Conservation (phyloP, 2,113 vertebrate genomes). For the Ploceus nigricollis region DNA sequence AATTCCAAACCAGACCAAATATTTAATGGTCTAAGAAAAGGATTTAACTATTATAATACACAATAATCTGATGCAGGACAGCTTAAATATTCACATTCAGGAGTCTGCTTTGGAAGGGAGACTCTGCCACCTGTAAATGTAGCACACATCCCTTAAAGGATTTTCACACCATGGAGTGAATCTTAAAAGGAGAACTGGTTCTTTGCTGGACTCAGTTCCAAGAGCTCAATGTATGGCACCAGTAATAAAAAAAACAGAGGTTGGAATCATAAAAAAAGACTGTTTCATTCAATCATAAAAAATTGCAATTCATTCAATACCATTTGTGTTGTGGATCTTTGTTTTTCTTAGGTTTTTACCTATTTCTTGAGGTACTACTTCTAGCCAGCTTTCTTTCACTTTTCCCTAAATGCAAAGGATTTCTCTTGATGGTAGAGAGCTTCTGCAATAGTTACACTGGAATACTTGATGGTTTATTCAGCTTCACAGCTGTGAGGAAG, state of each 20-base stretch:
- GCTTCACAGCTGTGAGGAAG: not conserved
- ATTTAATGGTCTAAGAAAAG: not conserved
- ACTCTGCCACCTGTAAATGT: not conserved
- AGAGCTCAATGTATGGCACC: not conserved
- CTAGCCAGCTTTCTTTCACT: not conserved
- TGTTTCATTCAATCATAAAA: not conserved
- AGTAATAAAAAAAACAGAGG: not conserved
- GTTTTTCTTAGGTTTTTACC: not conserved
- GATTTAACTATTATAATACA: not conserved
- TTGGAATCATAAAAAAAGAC: not conserved
- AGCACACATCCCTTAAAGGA: not conserved
- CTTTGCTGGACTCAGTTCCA: not conserved
- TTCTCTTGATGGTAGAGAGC: not conserved
- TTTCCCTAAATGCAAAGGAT: not conserved
- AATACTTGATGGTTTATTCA: not conserved
- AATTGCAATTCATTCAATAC: too few species aligned
- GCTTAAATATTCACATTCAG: not conserved
- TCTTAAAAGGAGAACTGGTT: not conserved
- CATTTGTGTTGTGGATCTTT: not conserved
- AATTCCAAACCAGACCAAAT: not conserved
- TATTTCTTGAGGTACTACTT: not conserved
- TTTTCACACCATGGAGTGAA: not conserved
- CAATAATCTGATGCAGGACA: not conserved
- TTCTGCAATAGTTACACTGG: not conserved
- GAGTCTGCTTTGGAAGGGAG: not conserved